Base-by-base conservation (phyloP, 2,797 vertebrate genomes). In the Acrossocheilus fasciatus region DNA sequence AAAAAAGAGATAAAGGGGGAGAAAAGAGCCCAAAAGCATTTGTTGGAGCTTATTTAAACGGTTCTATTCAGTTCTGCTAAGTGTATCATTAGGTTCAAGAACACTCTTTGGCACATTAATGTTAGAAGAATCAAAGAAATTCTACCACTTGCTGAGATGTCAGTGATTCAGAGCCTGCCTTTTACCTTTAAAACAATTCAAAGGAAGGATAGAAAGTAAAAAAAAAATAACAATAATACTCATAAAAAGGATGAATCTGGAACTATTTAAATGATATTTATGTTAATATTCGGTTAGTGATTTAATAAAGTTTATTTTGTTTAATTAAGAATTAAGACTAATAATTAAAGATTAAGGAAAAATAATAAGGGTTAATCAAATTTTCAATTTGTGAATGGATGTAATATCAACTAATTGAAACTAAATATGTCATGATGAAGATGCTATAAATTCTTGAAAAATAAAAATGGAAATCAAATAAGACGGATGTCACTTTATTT, bases 1-100 rank as follows among this genome's bases (percentile, higher is more conserved):
- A 93, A 95, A 34, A 94, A 94, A 95, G 92, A 95, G 95, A 95
- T 93, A 96, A 93, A 95, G 91, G 91, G 91, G 34, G 17, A 86
- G 45, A 85, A 80, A 68, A 72, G 26, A 47, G 47, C 12, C 54
- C 34, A 66, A 81, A 86, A 52, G 20, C 23, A 54, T 79, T 73
- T 50, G 54, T n/a, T 80, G 54, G 20, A 64, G 77, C 52, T 86
- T 73, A 39, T 62, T 45, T 45, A 85, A 79, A 70, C 26, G 11
- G 8, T 70, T 79, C 64, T 57, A 17, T 78, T 69, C 64, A 79
- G 68, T 72, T 64, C 36, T 59, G 66, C 20, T 62, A 72, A 80
- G 75, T 80, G 76, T 45, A 69, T 34, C 62, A 78, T 69, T 54
- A 34, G 47, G 74, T 69, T 84, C 36, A 69, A 54, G n/a, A 43